Conservation (phyloP, 2,888 invertebrate species). For the Ceraclea dissimilis region DNA sequence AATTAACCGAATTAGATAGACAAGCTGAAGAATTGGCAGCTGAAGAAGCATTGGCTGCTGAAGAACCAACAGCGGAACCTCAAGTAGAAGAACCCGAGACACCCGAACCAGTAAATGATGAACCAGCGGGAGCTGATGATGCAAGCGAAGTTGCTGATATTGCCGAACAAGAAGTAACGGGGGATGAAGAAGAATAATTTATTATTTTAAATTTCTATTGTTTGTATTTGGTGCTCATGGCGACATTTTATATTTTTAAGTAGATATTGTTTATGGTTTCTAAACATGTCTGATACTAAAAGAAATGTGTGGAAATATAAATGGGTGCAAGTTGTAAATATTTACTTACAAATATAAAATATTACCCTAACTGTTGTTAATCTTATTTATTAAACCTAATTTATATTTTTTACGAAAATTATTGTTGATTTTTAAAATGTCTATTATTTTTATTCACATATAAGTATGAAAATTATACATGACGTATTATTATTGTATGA, state of each 20-base stretch:
- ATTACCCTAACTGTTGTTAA: background rate
- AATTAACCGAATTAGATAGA: conserved; percentile 31
- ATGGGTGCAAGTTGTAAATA: no score
- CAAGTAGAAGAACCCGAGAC: conserved; percentile 44
- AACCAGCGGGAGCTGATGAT: conserved; percentile 33
- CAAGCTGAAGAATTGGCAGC: conserved; percentile 31
- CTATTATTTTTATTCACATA: no score
- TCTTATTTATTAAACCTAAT: background rate
- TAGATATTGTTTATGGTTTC: background rate
- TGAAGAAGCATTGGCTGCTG: conserved; percentile 27
- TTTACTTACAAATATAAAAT: no score
- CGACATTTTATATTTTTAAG: background rate
- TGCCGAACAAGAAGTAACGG: conserved; percentile 44
- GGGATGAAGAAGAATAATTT: conserved; percentile 36
- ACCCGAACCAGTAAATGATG: conserved; percentile 34
- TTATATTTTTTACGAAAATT: no score
- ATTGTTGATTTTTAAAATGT: no score
- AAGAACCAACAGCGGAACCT: conserved; percentile 33
- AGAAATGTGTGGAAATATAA: no score
- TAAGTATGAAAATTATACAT: no score
- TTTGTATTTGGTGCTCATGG: background rate
- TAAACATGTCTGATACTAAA: no score
- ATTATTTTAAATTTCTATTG: background rate
- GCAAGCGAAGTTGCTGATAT: conserved; percentile 42
- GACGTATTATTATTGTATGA: no score